Percentiles rank a stretch among this genome's conserved stretches.
These are phyloP conservation scores for Metridium senile DNA, from an alignment of 92 coral and sea anemone species.

Conservation along the genomic window DNA sequence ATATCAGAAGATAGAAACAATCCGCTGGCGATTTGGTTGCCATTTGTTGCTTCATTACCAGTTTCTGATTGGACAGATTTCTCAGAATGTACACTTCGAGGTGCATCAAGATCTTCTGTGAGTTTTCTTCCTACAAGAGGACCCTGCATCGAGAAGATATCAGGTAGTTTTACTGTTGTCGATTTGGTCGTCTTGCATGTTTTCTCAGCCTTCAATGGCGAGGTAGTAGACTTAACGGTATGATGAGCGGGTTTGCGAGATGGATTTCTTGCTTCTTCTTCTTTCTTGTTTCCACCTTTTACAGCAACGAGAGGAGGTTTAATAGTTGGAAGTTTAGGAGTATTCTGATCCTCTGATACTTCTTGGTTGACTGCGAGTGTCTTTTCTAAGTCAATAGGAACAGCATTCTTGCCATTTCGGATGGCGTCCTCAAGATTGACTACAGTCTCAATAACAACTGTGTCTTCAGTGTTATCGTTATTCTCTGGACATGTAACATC, in stretches of 20 bases:
- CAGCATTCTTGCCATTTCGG: neutral
- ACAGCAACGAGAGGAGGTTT: neutral
- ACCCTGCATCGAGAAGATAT: neutral
- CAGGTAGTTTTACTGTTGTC: neutral
- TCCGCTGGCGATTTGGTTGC: no score
- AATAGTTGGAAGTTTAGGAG: neutral
- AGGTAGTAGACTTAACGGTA: no score
- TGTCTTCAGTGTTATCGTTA: neutral
- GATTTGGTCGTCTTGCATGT: neutral
- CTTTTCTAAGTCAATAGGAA: neutral
- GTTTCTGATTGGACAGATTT: neutral
- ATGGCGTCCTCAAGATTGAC: neutral
- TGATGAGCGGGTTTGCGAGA: no score
- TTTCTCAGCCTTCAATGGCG: no score
- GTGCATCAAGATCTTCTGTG: neutral
- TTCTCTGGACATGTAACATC: neutral
- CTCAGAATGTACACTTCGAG: neutral
- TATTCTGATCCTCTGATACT: neutral
- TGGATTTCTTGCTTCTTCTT: neutral
- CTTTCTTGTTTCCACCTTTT: neutral
- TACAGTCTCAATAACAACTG: neutral
- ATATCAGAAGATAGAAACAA: neutral
- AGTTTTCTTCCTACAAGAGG: neutral
- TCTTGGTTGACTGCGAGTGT: neutral
- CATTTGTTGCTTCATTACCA: no score